phyloP scores from a whole-genome alignment of 2,888 invertebrate genomes.

The Terebella lapidaria region DNA sequence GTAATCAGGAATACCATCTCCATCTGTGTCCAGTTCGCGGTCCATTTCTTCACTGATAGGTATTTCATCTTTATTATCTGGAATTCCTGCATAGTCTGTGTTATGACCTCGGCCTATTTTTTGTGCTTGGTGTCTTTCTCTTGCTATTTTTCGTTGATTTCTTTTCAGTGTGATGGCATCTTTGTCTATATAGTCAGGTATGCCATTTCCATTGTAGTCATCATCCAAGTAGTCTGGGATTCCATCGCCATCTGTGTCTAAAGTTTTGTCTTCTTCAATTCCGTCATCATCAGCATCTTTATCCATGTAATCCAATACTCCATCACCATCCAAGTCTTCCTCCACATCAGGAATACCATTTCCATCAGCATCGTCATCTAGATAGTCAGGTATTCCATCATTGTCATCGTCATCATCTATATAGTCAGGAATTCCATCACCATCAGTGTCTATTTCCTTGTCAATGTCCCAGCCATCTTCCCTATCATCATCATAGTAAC shows the following conservation, averaged over 20 bases:
- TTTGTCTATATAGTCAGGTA: conserved; percentile 33
- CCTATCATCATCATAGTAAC: conserved; percentile 27
- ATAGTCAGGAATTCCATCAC: conserved; percentile 31
- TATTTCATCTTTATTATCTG: conserved; percentile 32
- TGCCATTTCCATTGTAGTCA: conserved; percentile 42
- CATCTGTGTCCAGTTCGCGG: conserved; percentile 24
- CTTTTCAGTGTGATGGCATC: no score
- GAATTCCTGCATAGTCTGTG: conserved; percentile 43
- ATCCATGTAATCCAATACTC: conserved; percentile 33
- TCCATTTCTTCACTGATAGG: conserved; percentile 25
- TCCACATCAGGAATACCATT: conserved; percentile 28
- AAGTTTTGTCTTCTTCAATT: conserved; percentile 34
- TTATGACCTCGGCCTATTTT: conserved; percentile 27
- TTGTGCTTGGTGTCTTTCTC: no score
- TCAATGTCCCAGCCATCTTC: conserved; percentile 33
- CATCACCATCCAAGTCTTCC: conserved; percentile 40
- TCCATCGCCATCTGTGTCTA: conserved; percentile 32
- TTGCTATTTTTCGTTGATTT: no score
- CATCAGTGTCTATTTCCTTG: conserved; percentile 15
- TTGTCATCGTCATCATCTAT: conserved; percentile 32
- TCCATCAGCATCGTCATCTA: conserved; percentile 26
- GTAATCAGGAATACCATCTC: conserved; percentile 37
- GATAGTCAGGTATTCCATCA: conserved; percentile 37
- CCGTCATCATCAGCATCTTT: conserved; percentile 32
- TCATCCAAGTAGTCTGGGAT: conserved; percentile 33